Conservation (phyloP, 1,140 invertebrate species). For the Monochamus saltuarius region DNA sequence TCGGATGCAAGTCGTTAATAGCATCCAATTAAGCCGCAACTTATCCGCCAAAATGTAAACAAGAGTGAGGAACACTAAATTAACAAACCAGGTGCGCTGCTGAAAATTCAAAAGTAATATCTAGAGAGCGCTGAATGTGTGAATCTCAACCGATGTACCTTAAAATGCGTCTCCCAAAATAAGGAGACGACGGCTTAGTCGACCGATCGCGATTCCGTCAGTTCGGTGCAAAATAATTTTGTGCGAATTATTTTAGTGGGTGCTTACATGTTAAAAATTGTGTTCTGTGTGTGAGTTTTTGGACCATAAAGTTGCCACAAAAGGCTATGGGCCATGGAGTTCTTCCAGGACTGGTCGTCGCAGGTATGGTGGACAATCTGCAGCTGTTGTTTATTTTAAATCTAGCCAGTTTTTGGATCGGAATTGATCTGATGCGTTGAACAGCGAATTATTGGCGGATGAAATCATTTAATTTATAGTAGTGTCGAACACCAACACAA, state of each 20-base stretch:
- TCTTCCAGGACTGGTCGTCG: slow-evolving; percentile 43
- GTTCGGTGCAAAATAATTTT: slow-evolving; percentile 24
- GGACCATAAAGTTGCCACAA: slow-evolving; percentile 9
- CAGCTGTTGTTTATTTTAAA: slow-evolving; percentile 9
- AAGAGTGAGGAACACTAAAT: slow-evolving; percentile 9
- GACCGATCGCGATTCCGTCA: slow-evolving; percentile 35
- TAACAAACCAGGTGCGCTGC: slow-evolving; percentile 20
- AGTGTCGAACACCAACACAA: no score
- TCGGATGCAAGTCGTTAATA: no score
- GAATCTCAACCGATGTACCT: slow-evolving; percentile 19
- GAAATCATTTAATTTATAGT: no score
- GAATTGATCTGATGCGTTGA: no score
- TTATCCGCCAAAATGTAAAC: not conserved
- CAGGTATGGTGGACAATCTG: not conserved
- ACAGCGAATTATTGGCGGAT: no score
- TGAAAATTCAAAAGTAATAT: slow-evolving; percentile 14
- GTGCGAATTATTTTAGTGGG: slow-evolving; percentile 17
- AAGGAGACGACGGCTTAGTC: slow-evolving; percentile 39
- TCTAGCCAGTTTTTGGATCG: not conserved
- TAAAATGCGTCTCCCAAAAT: slow-evolving; percentile 42
- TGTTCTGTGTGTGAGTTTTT: slow-evolving; percentile 18
- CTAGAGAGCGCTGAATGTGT: slow-evolving; percentile 23
- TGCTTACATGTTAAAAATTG: slow-evolving; percentile 7
- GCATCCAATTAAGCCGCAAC: no score
- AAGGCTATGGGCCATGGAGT: slow-evolving; percentile 45